Conservation (phyloP, 1,140 invertebrate species). For the Diorhabda sublineata region DNA sequence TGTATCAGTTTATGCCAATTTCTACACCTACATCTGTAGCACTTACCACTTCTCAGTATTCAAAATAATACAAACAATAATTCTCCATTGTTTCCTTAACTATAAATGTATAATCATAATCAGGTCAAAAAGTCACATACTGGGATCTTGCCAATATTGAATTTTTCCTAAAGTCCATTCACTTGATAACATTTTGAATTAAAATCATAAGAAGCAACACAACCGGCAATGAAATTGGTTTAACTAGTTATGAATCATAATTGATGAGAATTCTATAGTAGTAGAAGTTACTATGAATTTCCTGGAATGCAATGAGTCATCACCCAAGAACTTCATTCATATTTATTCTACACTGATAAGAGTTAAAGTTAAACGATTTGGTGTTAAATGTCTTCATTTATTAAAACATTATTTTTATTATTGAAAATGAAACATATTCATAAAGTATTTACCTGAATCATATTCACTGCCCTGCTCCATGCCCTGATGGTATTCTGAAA, state of each 20-base stretch:
- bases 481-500: slow-evolving; percentile 59
- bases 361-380: too few relatives aligned
- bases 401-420: too few relatives aligned
- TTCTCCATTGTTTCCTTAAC: too few relatives aligned
- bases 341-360: background rate
- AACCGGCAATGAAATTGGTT: slow-evolving; percentile 27
- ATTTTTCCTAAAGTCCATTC: slow-evolving; percentile 40
- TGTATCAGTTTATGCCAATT: too few relatives aligned
- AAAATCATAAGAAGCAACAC: slow-evolving; percentile 24
- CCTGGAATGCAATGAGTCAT: slow-evolving; percentile 36
- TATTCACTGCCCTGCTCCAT: slow-evolving; percentile 60
- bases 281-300: slow-evolving; percentile 30
- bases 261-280: slow-evolving; percentile 35
- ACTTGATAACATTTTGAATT: slow-evolving; percentile 28
- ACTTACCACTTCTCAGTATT: background rate
- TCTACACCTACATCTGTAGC: slow-evolving; percentile 4
- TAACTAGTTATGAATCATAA: slow-evolving; percentile 34
- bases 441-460: slow-evolving; percentile 53
- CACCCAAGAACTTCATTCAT: slow-evolving; percentile 34
- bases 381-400: too few relatives aligned
- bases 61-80: too few relatives aligned
- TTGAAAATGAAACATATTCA: background rate
- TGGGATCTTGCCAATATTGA: slow-evolving; percentile 43
- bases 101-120: background rate
- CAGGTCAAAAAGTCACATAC: slow-evolving; percentile 24